These are phyloP conservation scores for Patella depressa DNA, from an alignment of 2,888 invertebrate species.

Conservation along the genomic window DNA sequence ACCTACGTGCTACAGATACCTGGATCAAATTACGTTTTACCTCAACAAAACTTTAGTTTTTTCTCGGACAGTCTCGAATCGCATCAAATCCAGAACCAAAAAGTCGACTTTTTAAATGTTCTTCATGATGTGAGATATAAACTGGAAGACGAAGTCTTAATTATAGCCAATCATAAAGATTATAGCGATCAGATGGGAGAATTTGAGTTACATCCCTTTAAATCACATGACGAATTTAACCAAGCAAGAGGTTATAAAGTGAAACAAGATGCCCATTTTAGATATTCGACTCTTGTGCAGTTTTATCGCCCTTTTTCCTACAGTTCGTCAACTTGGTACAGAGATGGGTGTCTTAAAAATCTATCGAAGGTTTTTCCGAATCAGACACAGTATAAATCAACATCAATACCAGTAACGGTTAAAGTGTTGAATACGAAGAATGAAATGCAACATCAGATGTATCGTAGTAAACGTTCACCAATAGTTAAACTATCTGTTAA, in stretches of 20 bases:
- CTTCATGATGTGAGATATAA: constrained; percentile 37
- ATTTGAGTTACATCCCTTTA: constrained; percentile 51
- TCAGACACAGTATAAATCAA: constrained; percentile 50
- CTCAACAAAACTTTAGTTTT: constrained; percentile 37
- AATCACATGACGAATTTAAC: constrained; percentile 45
- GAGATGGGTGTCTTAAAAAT: constrained; percentile 56
- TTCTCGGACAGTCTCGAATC: constrained; percentile 18
- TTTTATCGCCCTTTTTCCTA: constrained; percentile 64
- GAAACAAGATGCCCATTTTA: constrained; percentile 3
- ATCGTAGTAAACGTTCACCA: constrained; percentile 48
- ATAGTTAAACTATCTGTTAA: constrained; percentile 58
- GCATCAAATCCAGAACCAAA: constrained; percentile 28
- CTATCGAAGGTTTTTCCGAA: constrained; percentile 40
- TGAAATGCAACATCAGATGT: constrained; percentile 52
- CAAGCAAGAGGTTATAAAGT: constrained; percentile 31
- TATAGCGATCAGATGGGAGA: constrained; percentile 33
- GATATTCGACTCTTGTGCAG: constrained; percentile 53
- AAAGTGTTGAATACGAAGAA: constrained; percentile 33
- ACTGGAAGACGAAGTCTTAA: constrained; percentile 57
- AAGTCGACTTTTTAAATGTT: constrained; percentile 38
- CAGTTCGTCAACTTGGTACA: constrained; percentile 52
- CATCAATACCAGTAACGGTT: constrained; percentile 44
- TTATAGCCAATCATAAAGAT: constrained; percentile 52
- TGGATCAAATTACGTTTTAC: constrained; percentile 45
- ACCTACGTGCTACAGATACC: constrained; percentile 59